Base-by-base conservation (phyloP, 2,113 vertebrate species). In the Antennarius striatus region DNA sequence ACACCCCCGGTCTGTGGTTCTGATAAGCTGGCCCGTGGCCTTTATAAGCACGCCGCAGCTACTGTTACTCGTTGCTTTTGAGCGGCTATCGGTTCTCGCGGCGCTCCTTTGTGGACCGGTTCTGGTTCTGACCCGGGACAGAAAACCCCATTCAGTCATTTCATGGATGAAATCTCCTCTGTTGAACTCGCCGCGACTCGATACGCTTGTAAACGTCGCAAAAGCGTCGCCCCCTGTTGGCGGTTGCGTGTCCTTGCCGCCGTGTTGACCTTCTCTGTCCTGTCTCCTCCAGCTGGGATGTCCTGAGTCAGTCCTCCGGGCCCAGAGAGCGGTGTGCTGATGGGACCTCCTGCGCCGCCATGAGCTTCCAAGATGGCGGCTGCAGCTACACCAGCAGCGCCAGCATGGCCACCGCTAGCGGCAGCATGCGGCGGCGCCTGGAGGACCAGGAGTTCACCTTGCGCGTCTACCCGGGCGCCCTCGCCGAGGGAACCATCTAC, bases 341-440 rank as follows among this genome's bases (percentile, higher is more conserved):
- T 98, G 96, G 95, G 92, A 95, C 91, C 88, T 88, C 86, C 85
- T 91, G 89, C 87, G 45, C 93, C 95, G 94, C 95, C 94, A 98
- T 98, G 96, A 98, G 92, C 91, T 90, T 96, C 83, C 95, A 94
- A 95, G 97, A 97, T 95, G 94, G 92, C 87, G 93, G 95, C 92
- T 95, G 95, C 79, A 83, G 86, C 83, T 85, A 86, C 30, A 80
- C 75, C 75, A 69, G 84, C 84, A 79, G 80, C 79, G 76, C 83
- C 81, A 86, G 82, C 62, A 72, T 75, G 77, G 80, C 84, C 77
- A 46, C 66, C 63, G 77, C 76, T 15, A 71, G 82, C 30, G 79
- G 88, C 77, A 89, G 80, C 82, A 88, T 88, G 92, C 96, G 96
- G 88, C 94, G 96, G 91, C 96, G 96, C 90, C 94, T 95, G 88